A percentile compares a stretch with the other conserved stretches of the same genome.
Conservation (phyloP, 2,888 invertebrate genomes). For the Temnothorax unifasciatus region DNA sequence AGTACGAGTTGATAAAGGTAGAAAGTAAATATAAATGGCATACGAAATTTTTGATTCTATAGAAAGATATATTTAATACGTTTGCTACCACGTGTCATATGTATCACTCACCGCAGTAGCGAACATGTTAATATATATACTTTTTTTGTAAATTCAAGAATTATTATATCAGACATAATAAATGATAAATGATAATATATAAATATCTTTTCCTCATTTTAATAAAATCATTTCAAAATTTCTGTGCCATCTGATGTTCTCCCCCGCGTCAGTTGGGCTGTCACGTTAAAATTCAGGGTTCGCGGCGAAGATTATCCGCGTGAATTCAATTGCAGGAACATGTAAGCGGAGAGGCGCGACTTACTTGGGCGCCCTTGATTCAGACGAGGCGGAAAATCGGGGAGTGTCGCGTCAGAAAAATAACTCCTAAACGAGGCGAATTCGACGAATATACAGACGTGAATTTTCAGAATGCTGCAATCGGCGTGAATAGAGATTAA, state of each 20-base stretch:
- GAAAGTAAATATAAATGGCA: not conserved
- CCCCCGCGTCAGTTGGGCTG: not conserved
- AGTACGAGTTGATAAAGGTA: not conserved
- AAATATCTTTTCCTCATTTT: not conserved
- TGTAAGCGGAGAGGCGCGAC: conserved; percentile 30
- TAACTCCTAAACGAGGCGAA: conserved; percentile 67
- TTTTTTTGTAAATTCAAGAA: not conserved
- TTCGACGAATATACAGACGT: conserved; percentile 22
- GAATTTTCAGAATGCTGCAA: conserved; percentile 77
- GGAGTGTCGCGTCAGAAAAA: conserved; percentile 57
- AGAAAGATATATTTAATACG: not conserved
- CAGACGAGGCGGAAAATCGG: conserved; percentile 56
- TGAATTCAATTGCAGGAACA: conserved; percentile 57
- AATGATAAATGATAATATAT: not conserved
- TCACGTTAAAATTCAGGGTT: conserved; percentile 21
- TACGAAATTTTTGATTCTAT: not conserved
- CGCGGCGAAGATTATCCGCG: conserved; percentile 31
- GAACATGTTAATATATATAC: not conserved
- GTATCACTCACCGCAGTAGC: no score
- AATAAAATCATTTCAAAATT: not conserved
- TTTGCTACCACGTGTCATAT: no score
- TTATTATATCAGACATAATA: not conserved
- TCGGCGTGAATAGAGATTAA: conserved; percentile 80
- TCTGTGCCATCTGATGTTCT: not conserved
- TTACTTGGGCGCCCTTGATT: conserved; percentile 14